Percentiles rank a stretch among this genome's conserved stretches.
Conservation (phyloP, 2,888 invertebrate species). For the Exephanes ischioxanthus region DNA sequence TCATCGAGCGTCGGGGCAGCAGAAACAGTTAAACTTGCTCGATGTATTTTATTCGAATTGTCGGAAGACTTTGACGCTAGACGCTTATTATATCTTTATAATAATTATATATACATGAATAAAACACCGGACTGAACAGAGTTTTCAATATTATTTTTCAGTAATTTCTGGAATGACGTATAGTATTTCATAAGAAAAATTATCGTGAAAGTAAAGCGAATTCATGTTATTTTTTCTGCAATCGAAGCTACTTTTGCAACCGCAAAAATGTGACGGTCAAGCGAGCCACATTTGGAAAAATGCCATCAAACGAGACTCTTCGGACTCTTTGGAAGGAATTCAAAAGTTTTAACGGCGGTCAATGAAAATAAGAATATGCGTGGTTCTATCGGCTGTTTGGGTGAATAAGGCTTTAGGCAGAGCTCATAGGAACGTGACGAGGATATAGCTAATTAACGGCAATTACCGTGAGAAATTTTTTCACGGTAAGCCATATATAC, state of each 20-base stretch:
- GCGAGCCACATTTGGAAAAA: neutral
- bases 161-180: neutral
- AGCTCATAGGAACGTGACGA: neutral
- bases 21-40: neutral
- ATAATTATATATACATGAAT: too few species aligned
- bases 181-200: neutral
- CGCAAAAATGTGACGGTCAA: neutral
- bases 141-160: too few species aligned
- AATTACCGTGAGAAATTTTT: conserved; percentile 34
- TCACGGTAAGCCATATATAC: neutral
- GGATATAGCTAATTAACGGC: conserved; percentile 24
- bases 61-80: neutral
- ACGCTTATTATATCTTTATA: neutral
- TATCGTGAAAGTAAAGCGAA: neutral
- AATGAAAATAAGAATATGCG: too few species aligned
- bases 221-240: neutral
- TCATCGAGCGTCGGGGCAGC: neutral
- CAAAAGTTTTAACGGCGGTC: neutral
- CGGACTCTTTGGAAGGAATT: neutral
- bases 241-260: neutral
- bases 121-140: too few species aligned
- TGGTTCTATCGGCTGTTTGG: neutral
- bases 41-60: neutral
- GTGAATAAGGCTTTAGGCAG: neutral
- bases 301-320: neutral